phyloP scores from a whole-genome alignment of 2,797 vertebrate species.

The Denticeps clupeoides region DNA sequence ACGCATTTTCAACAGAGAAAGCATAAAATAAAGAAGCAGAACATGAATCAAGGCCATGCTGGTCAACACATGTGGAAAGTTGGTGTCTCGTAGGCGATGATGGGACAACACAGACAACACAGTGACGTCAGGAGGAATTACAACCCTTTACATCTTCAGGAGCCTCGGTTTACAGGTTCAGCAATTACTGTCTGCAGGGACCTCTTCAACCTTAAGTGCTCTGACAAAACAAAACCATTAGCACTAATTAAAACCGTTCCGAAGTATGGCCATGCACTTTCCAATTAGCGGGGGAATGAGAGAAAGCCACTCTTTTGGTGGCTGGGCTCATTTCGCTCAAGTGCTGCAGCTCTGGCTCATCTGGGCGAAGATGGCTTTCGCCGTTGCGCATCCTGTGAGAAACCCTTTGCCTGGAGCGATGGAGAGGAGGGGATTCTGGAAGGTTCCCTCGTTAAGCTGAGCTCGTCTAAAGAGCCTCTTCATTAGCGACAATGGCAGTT shows the following conservation, averaged over 20 bases:
- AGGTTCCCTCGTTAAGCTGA: slow-evolving; percentile 27
- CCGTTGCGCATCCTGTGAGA: too few species aligned
- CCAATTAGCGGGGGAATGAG: slow-evolving; percentile 24
- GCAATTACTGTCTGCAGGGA: neutral
- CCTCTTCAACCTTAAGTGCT: slow-evolving; percentile 5
- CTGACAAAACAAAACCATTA: slow-evolving; percentile 29
- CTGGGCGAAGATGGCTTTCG: too few species aligned
- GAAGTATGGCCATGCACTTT: slow-evolving; percentile 16
- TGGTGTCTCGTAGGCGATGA: too few species aligned
- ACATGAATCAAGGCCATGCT: too few species aligned
- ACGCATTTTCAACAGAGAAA: too few species aligned
- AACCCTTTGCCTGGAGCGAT: neutral
- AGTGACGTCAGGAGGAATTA: too few species aligned
- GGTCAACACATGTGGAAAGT: too few species aligned
- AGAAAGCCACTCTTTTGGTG: slow-evolving; percentile 25
- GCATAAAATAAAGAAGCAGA: too few species aligned
- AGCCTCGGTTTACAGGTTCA: too few species aligned
- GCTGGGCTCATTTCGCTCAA: slow-evolving; percentile 22
- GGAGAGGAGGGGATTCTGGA: slow-evolving; percentile 4
- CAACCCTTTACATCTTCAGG: too few species aligned
- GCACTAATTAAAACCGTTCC: slow-evolving; percentile 24
- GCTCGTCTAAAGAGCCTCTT: slow-evolving; percentile 24
- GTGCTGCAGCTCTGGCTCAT: slow-evolving; percentile 25
- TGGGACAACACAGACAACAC: too few species aligned
- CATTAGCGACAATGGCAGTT: slow-evolving; percentile 18